phyloP scores from a whole-genome alignment of 2,888 invertebrate species.

The Sarcophaga subvicina region DNA sequence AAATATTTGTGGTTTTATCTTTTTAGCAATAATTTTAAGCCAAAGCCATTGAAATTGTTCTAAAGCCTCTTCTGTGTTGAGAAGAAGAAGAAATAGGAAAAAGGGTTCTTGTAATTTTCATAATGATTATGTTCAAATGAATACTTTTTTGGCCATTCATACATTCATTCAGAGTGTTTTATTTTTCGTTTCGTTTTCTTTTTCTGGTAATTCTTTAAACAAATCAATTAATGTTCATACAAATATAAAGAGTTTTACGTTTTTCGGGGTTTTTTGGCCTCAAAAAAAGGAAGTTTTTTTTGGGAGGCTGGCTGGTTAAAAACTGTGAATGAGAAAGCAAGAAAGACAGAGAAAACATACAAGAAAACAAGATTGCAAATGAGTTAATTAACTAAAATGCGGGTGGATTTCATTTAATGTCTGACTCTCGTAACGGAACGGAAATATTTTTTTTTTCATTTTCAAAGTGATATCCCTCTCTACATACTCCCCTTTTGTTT shows the following conservation, averaged over 20 bases:
- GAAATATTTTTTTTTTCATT: slow-evolving; percentile 22
- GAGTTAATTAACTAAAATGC: slow-evolving; percentile 82
- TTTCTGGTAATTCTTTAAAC: slow-evolving; percentile 65
- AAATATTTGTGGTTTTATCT: slow-evolving; percentile 71
- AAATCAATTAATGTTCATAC: slow-evolving; percentile 78
- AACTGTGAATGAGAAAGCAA: slow-evolving; percentile 16
- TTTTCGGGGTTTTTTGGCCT: slow-evolving; percentile 34
- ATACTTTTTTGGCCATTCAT: slow-evolving; percentile 66
- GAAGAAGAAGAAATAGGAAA: slow-evolving; percentile 26
- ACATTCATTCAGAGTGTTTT: slow-evolving; percentile 16
- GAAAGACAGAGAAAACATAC: slow-evolving; percentile 39
- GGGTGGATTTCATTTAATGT: slow-evolving; percentile 76
- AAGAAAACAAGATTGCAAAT: slow-evolving; percentile 75
- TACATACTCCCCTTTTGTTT: not conserved
- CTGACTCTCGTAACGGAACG: slow-evolving; percentile 27
- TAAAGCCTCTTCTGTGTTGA: not conserved
- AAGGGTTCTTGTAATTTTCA: slow-evolving; percentile 71
- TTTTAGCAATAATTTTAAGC: slow-evolving; percentile 64
- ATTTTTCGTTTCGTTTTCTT: slow-evolving; percentile 28
- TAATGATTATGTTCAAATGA: slow-evolving; percentile 70
- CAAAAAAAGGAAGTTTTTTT: not conserved
- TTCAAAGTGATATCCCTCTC: slow-evolving; percentile 43
- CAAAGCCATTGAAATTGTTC: slow-evolving; percentile 56
- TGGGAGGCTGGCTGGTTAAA: not conserved
- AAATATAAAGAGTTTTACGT: slow-evolving; percentile 55